Conservation (phyloP, 2,797 vertebrate genomes). For the Amniataba percoides region DNA sequence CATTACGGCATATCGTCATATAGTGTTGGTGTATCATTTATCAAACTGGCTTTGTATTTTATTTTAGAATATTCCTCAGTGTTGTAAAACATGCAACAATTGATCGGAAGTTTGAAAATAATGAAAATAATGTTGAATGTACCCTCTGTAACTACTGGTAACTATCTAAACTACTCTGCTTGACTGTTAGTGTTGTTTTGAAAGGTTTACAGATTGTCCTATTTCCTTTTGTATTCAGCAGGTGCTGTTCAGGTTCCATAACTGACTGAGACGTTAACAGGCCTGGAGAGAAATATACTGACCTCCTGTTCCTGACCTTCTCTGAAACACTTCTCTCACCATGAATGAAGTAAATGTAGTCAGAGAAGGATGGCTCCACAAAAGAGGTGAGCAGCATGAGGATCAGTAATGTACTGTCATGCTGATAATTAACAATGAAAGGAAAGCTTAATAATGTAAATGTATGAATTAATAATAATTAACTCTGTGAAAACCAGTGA, state of each 20-base stretch:
- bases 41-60: neutral
- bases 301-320: conserved; percentile 59
- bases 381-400: conserved; percentile 84
- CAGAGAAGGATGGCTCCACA: conserved; percentile 93
- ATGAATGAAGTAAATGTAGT: conserved; percentile 91
- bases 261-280: conserved; percentile 54
- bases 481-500: neutral
- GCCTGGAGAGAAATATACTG: conserved; percentile 37
- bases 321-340: conserved; percentile 66
- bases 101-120: neutral
- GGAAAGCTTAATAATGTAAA: neutral
- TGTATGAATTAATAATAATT: neutral
- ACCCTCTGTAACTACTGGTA: neutral
- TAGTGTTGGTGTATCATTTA: neutral
- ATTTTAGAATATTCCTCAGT: neutral
- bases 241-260: conserved; percentile 52
- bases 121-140: neutral
- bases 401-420: neutral
- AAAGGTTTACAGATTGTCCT: neutral
- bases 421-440: neutral
- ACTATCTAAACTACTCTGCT: neutral
- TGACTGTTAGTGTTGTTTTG: neutral
- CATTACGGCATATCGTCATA: neutral
- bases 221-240: conserved; percentile 51
- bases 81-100: too few species aligned